phyloP scores from a whole-genome alignment of 2,888 invertebrate species.

The Acronicta leporina region DNA sequence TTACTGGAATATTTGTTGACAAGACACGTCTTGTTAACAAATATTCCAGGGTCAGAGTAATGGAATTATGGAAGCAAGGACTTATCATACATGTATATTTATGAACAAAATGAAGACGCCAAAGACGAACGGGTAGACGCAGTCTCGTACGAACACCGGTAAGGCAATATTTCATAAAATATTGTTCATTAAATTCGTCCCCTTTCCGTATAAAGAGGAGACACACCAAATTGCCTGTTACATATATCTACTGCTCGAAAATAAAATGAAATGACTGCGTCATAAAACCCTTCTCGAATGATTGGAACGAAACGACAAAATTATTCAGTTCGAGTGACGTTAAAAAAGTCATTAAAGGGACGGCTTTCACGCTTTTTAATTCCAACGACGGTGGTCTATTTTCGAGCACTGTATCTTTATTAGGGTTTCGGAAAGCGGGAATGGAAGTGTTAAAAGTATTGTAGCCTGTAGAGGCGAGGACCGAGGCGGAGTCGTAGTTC shows the following conservation, averaged over 20 bases:
- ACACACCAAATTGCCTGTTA: slow-evolving; percentile 49
- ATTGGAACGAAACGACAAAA: slow-evolving; percentile 65
- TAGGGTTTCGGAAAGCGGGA: slow-evolving; percentile 38
- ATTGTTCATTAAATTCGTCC: slow-evolving; percentile 36
- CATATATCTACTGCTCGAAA: slow-evolving; percentile 41
- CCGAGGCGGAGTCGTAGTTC: slow-evolving; percentile 7
- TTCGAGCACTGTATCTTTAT: slow-evolving; percentile 53
- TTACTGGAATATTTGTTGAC: too few relatives aligned
- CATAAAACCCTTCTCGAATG: slow-evolving; percentile 65
- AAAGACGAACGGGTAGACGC: slow-evolving; percentile 14
- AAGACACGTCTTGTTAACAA: slow-evolving; percentile 27
- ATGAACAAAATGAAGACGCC: slow-evolving; percentile 15
- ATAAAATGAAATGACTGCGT: slow-evolving; percentile 58
- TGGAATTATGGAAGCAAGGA: slow-evolving; percentile 19
- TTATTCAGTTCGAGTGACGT: slow-evolving; percentile 66
- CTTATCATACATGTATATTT: slow-evolving; percentile 26
- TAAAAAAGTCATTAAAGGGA: slow-evolving; percentile 67
- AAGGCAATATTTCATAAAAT: slow-evolving; percentile 24
- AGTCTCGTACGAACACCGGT: slow-evolving; percentile 20
- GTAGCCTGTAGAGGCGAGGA: slow-evolving; percentile 19
- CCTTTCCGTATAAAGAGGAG: slow-evolving; percentile 34
- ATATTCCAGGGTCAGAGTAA: slow-evolving; percentile 20
- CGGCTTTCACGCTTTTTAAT: slow-evolving; percentile 56
- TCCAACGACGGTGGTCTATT: slow-evolving; percentile 60
- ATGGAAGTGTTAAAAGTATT: slow-evolving; percentile 50